Percentiles rank a stretch among this genome's conserved stretches.
These are phyloP conservation scores for Rhincodon typus DNA, from an alignment of 2,797 vertebrate species.

Conservation along the genomic window DNA sequence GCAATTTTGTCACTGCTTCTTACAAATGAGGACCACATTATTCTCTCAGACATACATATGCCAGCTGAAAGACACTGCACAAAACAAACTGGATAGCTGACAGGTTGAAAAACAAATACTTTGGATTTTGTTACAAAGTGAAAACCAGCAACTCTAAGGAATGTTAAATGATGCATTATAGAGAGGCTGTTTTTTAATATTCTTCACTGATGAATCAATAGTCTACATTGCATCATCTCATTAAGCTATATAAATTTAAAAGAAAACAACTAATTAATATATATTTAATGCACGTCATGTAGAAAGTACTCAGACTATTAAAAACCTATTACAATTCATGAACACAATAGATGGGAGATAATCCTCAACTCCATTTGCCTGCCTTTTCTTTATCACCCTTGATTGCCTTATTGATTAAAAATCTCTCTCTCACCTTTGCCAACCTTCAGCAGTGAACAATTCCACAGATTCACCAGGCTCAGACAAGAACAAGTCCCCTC, in stretches of 20 bases:
- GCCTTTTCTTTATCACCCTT: too few relatives aligned
- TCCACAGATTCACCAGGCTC: too few relatives aligned
- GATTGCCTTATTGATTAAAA: too few relatives aligned
- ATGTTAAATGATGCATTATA: background rate
- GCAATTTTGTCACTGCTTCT: background rate
- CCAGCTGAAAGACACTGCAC: background rate
- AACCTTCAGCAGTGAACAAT: too few relatives aligned
- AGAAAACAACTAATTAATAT: background rate
- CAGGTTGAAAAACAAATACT: background rate
- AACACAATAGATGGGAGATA: background rate
- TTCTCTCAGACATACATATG: background rate
- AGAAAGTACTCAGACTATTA: conserved; percentile 6
- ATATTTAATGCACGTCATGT: background rate
- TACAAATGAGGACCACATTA: background rate
- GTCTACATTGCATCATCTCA: background rate
- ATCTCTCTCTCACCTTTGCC: too few relatives aligned
- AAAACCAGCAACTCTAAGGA: background rate
- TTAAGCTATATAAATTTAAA: background rate
- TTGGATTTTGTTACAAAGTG: background rate
- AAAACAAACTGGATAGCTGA: background rate
- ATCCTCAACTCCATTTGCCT: too few relatives aligned
- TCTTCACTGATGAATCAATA: background rate
- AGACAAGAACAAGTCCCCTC: too few relatives aligned
- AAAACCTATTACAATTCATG: background rate
- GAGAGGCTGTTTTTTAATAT: background rate